A percentile compares a stretch with the other conserved stretches of the same genome.
phyloP scores from a whole-genome alignment of 2,888 invertebrate species.

The Penaeus monodon region DNA sequence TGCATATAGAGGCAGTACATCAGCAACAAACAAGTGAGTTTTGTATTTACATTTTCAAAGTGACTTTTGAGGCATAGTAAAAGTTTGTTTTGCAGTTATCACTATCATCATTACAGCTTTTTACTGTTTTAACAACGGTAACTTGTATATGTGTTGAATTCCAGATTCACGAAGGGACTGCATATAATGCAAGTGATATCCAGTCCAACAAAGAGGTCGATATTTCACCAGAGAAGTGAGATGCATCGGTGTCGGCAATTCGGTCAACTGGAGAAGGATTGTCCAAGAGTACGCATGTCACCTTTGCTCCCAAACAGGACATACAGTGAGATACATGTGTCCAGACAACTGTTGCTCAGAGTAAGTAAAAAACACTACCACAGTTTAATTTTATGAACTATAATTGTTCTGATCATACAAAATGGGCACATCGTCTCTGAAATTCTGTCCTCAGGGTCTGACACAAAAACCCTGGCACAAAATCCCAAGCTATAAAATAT shows the following conservation, averaged over 20 bases:
- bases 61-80: too few relatives aligned
- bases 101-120: background rate
- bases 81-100: background rate
- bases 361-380: conserved; percentile 6
- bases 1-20: conserved; percentile 34
- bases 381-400: too few relatives aligned
- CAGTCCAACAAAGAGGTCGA: background rate
- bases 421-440: too few relatives aligned
- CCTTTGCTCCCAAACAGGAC: conserved; percentile 35
- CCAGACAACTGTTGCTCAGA: conserved; percentile 37
- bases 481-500: too few relatives aligned
- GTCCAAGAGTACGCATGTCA: conserved; percentile 30
- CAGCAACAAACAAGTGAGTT: conserved; percentile 45
- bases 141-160: background rate
- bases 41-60: too few relatives aligned
- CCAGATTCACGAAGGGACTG: conserved; percentile 24
- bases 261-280: conserved; percentile 5
- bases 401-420: too few relatives aligned
- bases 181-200: conserved; percentile 18
- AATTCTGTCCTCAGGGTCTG: too few relatives aligned
- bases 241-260: conserved; percentile 15
- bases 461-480: too few relatives aligned
- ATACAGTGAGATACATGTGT: background rate
- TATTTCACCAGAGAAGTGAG: conserved; percentile 5
- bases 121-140: background rate